These are phyloP conservation scores for Athene noctua DNA, from an alignment of 2,113 vertebrate genomes.

Conservation along the genomic window DNA sequence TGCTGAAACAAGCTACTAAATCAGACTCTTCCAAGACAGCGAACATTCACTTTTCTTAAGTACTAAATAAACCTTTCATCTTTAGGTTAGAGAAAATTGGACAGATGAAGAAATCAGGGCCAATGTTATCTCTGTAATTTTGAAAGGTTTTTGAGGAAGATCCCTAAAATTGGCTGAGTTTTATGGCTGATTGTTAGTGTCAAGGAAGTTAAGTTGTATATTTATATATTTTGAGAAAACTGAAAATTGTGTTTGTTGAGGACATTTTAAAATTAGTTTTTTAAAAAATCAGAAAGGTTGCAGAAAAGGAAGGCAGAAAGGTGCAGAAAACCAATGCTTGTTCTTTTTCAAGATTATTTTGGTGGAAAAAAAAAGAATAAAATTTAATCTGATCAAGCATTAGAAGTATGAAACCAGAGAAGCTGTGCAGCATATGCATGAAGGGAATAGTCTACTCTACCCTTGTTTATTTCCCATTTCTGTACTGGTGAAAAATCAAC, in stretches of 20 bases:
- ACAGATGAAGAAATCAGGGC: neutral
- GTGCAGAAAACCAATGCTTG: neutral
- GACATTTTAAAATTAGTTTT: neutral
- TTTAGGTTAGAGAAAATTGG: neutral
- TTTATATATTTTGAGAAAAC: neutral
- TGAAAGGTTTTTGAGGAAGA: neutral
- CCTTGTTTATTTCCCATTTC: neutral
- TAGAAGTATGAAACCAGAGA: neutral
- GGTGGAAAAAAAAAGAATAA: neutral
- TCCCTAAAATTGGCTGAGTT: neutral
- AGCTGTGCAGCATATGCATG: neutral
- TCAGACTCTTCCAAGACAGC: constrained; percentile 34
- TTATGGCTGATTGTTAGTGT: neutral
- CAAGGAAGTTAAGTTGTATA: neutral
- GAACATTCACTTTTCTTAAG: constrained; percentile 11
- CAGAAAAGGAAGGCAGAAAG: neutral
- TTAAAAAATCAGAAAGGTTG: neutral
- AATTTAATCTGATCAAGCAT: neutral
- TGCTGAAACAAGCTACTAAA: constrained; percentile 53
- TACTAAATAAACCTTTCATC: neutral
- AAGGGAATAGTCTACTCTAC: neutral
- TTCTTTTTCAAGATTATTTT: neutral
- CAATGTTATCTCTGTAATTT: neutral
- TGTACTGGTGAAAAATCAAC: neutral
- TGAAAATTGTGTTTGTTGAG: neutral